Percentiles rank a stretch among this genome's conserved stretches.
Conservation (phyloP, 1,140 invertebrate species). For the Callitettix versicolor region DNA sequence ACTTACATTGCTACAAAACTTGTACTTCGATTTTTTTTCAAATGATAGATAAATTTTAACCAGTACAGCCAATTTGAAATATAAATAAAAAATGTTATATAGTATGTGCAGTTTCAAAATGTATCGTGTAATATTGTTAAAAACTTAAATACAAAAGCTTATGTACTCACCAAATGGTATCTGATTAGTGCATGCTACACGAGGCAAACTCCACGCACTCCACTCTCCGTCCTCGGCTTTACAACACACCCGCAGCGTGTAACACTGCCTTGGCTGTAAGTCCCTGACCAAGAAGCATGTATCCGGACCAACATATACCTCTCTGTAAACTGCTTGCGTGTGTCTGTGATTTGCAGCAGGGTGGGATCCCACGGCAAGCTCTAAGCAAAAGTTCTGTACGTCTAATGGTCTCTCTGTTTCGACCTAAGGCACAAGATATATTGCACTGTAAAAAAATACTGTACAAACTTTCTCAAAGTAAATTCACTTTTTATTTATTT, state of each 20-base stretch:
- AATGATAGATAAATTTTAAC: too few relatives aligned
- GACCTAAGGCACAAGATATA: conserved; percentile 13
- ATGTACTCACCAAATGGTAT: conserved; percentile 20
- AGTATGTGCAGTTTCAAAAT: too few relatives aligned
- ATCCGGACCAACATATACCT: conserved; percentile 21
- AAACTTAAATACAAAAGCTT: too few relatives aligned
- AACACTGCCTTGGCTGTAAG: conserved; percentile 14
- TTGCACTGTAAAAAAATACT: not conserved
- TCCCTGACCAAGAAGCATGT: conserved; percentile 18
- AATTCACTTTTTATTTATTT: not conserved
- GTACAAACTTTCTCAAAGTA: too few relatives aligned
- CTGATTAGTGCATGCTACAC: conserved; percentile 16
- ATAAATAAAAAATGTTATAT: too few relatives aligned
- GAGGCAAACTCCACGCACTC: conserved; percentile 23
- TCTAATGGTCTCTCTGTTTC: conserved; percentile 20
- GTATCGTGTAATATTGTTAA: too few relatives aligned
- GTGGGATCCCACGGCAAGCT: conserved; percentile 17
- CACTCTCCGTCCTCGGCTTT: conserved; percentile 14
- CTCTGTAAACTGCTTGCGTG: conserved; percentile 12
- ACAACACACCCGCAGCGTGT: conserved; percentile 23
- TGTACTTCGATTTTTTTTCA: too few relatives aligned
- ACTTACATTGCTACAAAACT: too few relatives aligned
- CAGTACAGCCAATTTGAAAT: too few relatives aligned
- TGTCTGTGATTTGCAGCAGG: conserved; percentile 1
- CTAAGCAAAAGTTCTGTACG: conserved; percentile 17